phyloP scores from a whole-genome alignment of 2,797 vertebrate species.

The Muscicapa striata region DNA sequence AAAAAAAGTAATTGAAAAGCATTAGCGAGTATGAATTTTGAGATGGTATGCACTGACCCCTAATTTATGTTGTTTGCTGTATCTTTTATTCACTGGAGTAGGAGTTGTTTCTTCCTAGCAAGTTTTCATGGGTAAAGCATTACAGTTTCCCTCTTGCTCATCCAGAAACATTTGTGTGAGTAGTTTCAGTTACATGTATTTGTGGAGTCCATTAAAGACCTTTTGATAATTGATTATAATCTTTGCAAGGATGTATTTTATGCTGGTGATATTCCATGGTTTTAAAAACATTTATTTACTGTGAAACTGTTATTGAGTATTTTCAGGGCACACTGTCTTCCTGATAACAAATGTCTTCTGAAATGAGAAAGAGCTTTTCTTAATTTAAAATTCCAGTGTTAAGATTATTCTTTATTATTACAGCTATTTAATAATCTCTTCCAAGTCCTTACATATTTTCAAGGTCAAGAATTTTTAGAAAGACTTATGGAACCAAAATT shows the following conservation, averaged over 20 bases:
- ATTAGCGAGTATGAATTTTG: not conserved
- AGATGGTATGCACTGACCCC: not conserved
- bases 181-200: not conserved
- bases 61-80: not conserved
- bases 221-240: constrained; percentile 11
- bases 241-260: not conserved
- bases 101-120: not conserved
- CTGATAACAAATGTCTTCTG: not conserved
- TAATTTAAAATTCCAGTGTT: constrained; percentile 21
- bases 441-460: constrained; percentile 20
- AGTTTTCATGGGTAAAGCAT: not conserved
- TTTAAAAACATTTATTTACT: constrained; percentile 48
- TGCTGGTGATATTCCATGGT: not conserved
- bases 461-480: constrained; percentile 38
- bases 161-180: not conserved
- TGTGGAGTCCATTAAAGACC: not conserved
- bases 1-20: not conserved
- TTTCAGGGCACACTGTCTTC: not conserved
- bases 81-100: not conserved
- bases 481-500: not conserved
- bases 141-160: not conserved
- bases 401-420: constrained; percentile 27
- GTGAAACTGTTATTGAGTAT: not conserved
- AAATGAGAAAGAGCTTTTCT: constrained; percentile 19
- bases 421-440: constrained; percentile 22